These are phyloP conservation scores for Lerema accius DNA, from an alignment of 1,140 invertebrate species.

Conservation along the genomic window DNA sequence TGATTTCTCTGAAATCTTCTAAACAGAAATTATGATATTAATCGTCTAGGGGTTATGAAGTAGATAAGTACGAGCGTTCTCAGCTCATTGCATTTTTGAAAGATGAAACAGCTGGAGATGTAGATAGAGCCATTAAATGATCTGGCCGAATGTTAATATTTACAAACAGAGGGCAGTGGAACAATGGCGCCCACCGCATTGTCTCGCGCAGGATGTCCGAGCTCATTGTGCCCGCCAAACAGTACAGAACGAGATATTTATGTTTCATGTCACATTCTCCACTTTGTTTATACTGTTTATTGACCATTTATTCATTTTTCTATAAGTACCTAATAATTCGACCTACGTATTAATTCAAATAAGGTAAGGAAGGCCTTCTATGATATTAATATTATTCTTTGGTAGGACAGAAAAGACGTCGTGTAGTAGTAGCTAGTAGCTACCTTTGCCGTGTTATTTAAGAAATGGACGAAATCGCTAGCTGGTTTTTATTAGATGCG, in stretches of 20 bases:
- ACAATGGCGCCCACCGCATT: slow-evolving; percentile 74
- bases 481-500: too few species aligned
- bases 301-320: background rate
- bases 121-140: slow-evolving; percentile 19
- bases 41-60: background rate
- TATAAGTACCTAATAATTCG: background rate
- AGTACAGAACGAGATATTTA: slow-evolving; percentile 75
- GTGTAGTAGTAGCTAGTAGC: too few species aligned
- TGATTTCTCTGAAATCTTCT: too few species aligned
- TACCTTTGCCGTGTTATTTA: too few species aligned
- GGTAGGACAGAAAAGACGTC: too few species aligned
- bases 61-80: background rate
- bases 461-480: too few species aligned
- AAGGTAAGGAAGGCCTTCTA: too few species aligned
- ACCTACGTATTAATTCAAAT: too few species aligned
- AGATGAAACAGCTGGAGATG: slow-evolving; percentile 1
- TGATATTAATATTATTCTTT: too few species aligned
- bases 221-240: slow-evolving; percentile 71
- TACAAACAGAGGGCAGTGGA: slow-evolving; percentile 63
- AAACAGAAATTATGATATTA: too few species aligned
- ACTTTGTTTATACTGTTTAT: slow-evolving; percentile 14
- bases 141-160: slow-evolving; percentile 64
- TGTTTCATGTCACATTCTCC: slow-evolving; percentile 43
- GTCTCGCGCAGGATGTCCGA: slow-evolving; percentile 77
- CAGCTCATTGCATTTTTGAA: background rate